Conservation (phyloP, 1,140 invertebrate species). For the Drosophila elegans region DNA sequence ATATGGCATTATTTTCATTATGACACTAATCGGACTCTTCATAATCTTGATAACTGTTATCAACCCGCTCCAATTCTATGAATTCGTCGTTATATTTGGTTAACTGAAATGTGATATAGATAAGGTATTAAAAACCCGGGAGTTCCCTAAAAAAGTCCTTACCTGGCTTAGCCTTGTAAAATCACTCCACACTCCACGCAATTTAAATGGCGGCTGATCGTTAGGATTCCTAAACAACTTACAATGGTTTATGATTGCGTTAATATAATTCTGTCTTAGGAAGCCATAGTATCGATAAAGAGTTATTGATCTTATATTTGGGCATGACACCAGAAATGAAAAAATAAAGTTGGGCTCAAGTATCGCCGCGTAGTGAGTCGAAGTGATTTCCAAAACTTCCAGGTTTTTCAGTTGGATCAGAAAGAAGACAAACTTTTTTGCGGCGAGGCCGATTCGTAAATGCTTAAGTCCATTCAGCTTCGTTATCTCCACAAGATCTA, state of each 20-base stretch:
- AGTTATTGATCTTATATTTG: background rate
- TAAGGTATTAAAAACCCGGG: background rate
- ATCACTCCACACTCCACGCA: background rate
- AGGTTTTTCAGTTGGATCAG: background rate
- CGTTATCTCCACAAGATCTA: background rate
- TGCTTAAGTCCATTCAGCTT: background rate
- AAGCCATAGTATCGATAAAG: slow-evolving; percentile 6
- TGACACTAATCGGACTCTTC: background rate
- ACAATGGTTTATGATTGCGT: background rate
- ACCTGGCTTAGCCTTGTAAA: slow-evolving; percentile 1
- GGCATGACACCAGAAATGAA: background rate
- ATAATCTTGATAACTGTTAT: background rate
- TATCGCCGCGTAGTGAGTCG: background rate
- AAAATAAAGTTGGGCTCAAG: background rate
- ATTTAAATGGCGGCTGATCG: background rate
- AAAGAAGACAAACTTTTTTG: background rate
- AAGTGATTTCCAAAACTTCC: slow-evolving; percentile 14
- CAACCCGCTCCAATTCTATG: background rate
- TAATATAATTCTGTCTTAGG: background rate
- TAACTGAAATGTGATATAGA: background rate
- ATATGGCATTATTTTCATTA: background rate
- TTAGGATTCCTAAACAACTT: background rate
- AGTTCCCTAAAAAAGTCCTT: background rate
- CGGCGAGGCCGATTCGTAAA: slow-evolving; percentile 1
- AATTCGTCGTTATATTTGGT: background rate